Evolutionary conservation across 2,113 vertebrate species (phyloP), one percentile per base, ranked within the genome.

Genomic region (Bos indicus): DNA sequence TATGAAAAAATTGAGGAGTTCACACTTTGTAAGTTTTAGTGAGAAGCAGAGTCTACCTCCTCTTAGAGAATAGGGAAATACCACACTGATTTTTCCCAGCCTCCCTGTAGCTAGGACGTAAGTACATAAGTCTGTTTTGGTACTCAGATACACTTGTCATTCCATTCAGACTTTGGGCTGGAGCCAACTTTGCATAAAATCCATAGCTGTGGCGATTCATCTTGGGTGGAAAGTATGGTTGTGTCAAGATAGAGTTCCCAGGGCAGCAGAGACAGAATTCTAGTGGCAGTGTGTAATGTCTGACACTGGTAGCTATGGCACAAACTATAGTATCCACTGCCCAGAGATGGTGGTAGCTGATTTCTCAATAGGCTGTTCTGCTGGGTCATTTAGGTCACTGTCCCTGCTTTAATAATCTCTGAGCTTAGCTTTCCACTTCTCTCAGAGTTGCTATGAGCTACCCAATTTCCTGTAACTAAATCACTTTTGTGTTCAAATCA

Each of bases 401-500:
- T 89, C 82, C 28, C 43, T 95, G 33, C 8, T 3, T 21, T 91
- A 85, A n/a, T n/a, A 40, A 46, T 71, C 12, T 95, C 48, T 95
- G 36, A 59, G 43, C 28, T n/a, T 28, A 88, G 16, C 36, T 93
- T 82, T 77, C 43, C 14, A 89, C 11, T 17, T 28, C n/a, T 88
- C 51, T 14, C 28, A 78, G 33, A 48, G 5, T 81, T 80, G 83
- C 36, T 96, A 59, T 48, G 52, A 95, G 64, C 36, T 83, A 67
- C 36, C 16, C 40, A 89, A 67, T 89, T 91, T 93, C 51, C 48
- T 93, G 67, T 77, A 82, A 90, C 81, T 92, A 80, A 81, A 77
- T 94, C 33, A 28, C 16, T 91, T 93, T 91, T 51, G 28, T 95
- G 43, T 96, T 96, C 54, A 89, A 96, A 78, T 96, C 28, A 90